Base-by-base conservation (phyloP, 2,888 invertebrate species). In the Eristalinus aeneus region DNA sequence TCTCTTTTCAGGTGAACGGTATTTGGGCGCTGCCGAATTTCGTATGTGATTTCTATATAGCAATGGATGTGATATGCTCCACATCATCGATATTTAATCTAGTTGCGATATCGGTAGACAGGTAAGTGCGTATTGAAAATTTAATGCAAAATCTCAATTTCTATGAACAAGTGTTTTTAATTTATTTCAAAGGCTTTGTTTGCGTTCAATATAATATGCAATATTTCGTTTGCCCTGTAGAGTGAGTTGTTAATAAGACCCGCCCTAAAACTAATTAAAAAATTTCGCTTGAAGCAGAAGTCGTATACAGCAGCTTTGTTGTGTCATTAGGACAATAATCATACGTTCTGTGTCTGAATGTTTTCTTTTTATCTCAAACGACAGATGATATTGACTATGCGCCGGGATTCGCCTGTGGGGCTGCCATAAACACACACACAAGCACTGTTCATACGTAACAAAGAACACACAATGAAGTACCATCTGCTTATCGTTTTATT, bases 61-160 rank as follows among this genome's bases (percentile, higher is more conserved):
- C 98, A 77, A 97, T 98, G 96, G 98, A 99, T 93, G 98, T 99
- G 91, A 98, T 97, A 89, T 98, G 98, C 93, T 98, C 98, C 90
- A 99, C 98, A 88, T 98, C 98, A 90, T 98, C 98, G 92, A 99
- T 99, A 93, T 98, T 98, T 94, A 98, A 99, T 94, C 95, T 98
- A 92, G 98, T 98, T 89, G 98, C 98, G 90, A 99, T 99, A 93
- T 98, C 98, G 90, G 97, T 98, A 94, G 98, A 99, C 95, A 97
- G 98, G 98, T 98, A 92, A 94, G 95, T 69, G 16, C 0, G 74
- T 11, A 56, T 10, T 23, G n/a, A 34, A 1, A 32, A 9, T 16
- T 8, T 11, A 10, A 31, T 5, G 16, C 16, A 16, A 16, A 16
- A 16, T 8, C 16, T 1, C n/a, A 1, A 16, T 16, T 12, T 4